Evolutionary conservation across 2,888 invertebrate genomes (phyloP).

Genomic region (Lepidochrysops patricia): DNA sequence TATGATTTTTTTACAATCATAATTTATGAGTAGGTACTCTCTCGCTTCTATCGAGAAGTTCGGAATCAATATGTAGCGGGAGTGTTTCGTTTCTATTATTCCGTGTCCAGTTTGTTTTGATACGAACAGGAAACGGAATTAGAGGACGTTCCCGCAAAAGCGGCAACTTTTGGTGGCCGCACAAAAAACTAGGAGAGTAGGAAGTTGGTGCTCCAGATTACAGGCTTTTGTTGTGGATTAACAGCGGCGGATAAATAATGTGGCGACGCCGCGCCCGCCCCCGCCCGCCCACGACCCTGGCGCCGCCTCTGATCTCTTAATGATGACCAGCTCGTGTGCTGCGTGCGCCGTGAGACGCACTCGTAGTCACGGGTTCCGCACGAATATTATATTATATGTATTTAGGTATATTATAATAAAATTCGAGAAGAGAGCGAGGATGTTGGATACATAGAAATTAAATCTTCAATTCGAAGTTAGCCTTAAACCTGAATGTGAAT

Average conservation of each 20-base stretch:
- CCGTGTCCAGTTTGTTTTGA: no score
- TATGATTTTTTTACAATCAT: no score
- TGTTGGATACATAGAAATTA: no score
- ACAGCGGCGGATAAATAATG: slow-evolving; percentile 35
- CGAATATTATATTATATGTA: no score
- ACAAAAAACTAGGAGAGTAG: slow-evolving; percentile 18
- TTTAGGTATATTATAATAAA: no score
- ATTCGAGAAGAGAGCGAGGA: no score
- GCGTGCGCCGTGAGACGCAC: background rate
- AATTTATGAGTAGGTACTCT: no score
- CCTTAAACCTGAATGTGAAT: no score
- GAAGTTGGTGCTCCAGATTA: slow-evolving; percentile 46
- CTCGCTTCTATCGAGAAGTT: no score
- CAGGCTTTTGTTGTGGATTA: slow-evolving; percentile 56
- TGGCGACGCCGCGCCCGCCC: slow-evolving; percentile 16
- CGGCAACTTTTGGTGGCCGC: slow-evolving; percentile 7
- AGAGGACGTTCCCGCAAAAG: background rate
- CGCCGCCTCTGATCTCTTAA: slow-evolving; percentile 1
- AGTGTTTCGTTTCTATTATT: no score
- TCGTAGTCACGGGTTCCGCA: background rate
- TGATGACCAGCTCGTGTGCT: background rate
- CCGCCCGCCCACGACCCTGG: background rate
- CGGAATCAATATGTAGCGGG: no score
- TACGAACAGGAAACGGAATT: background rate
- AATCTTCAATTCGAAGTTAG: no score